phyloP scores from a whole-genome alignment of 2,797 vertebrate species.

The Amniataba percoides region DNA sequence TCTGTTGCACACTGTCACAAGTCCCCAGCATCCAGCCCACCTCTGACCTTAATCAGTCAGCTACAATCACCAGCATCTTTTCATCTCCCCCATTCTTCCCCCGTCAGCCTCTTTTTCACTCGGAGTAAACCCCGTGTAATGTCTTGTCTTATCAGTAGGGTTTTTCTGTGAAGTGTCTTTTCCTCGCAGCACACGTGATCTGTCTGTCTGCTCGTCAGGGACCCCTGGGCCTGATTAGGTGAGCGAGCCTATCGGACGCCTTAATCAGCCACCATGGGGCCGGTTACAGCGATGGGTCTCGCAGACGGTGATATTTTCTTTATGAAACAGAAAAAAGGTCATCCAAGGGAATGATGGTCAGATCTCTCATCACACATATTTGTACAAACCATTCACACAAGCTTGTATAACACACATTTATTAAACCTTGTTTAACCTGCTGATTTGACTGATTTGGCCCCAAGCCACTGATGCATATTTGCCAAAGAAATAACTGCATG shows the following conservation, averaged over 20 bases:
- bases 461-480: not conserved
- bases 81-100: conserved; percentile 54
- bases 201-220: conserved; percentile 53
- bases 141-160: conserved; percentile 63
- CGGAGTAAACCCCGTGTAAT: conserved; percentile 43
- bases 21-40: conserved; percentile 64
- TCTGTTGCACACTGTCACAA: conserved; percentile 52
- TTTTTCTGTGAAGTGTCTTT: conserved; percentile 54
- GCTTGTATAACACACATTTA: not conserved
- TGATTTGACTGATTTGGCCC: not conserved
- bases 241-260: conserved; percentile 12
- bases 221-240: conserved; percentile 32
- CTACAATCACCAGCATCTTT: conserved; percentile 66
- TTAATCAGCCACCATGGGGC: conserved; percentile 35
- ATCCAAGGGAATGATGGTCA: conserved; percentile 15
- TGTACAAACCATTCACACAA: not conserved
- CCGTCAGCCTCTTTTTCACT: conserved; percentile 47
- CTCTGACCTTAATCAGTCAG: conserved; percentile 78
- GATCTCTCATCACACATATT: conserved; percentile 11
- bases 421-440: not conserved
- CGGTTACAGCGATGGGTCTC: not conserved
- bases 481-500: not conserved
- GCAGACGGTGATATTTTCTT: conserved; percentile 7
- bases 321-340: conserved; percentile 20
- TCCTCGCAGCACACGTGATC: conserved; percentile 40